Evolutionary conservation across 2,113 vertebrate species (phyloP).

Genomic region (Pterocles gutturalis): DNA sequence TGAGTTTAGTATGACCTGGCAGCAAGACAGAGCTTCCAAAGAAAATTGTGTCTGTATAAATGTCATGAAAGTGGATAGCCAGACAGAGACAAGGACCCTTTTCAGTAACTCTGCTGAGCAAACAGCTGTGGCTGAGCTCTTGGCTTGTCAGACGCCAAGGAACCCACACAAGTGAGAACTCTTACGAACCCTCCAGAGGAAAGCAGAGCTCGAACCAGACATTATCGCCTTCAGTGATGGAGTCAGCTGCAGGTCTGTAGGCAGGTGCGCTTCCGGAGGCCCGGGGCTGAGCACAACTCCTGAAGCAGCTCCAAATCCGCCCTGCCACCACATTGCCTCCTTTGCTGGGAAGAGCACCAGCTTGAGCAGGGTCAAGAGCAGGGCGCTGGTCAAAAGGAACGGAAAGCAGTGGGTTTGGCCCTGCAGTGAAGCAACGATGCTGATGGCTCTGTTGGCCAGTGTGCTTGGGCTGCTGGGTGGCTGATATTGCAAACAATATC

Average conservation of each 20-base stretch:
- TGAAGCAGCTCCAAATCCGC: background rate
- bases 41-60: background rate
- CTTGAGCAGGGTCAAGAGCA: background rate
- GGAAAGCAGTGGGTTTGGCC: accelerated
- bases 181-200: background rate
- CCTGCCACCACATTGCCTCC: background rate
- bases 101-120: background rate
- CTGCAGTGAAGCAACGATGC: background rate
- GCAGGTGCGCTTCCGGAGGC: background rate
- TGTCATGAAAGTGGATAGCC: background rate
- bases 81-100: background rate
- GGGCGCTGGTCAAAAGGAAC: background rate
- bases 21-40: background rate
- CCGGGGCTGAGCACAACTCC: background rate
- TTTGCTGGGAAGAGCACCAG: background rate
- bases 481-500: background rate
- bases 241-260: background rate
- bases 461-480: accelerated
- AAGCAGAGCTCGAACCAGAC: background rate
- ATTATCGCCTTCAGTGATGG: background rate
- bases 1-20: conserved; percentile 31
- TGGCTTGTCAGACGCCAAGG: background rate
- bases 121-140: background rate
- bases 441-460: background rate
- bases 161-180: background rate